A percentile compares a stretch with the other conserved stretches of the same genome.
Evolutionary conservation across 2,797 vertebrate genomes (phyloP).

Genomic region (Aulostomus chinensis): DNA sequence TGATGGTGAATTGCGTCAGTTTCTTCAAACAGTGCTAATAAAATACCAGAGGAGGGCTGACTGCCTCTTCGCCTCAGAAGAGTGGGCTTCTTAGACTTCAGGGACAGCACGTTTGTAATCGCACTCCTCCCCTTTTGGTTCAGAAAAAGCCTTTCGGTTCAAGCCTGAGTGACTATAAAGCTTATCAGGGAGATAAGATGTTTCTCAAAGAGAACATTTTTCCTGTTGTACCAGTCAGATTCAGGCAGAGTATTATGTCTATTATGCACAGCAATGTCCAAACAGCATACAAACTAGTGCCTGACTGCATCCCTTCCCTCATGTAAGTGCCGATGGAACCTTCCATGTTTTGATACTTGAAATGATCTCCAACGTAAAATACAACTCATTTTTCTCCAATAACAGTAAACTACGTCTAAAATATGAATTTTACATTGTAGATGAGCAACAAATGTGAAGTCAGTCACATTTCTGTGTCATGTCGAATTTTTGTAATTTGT

Average conservation of each 20-base stretch:
- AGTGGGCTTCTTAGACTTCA: slow-evolving; percentile 35
- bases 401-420: too few relatives aligned
- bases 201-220: not conserved
- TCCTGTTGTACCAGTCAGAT: not conserved
- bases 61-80: slow-evolving; percentile 43
- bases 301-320: too few relatives aligned
- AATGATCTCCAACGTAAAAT: too few relatives aligned
- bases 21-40: slow-evolving; percentile 58
- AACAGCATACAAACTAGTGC: too few relatives aligned
- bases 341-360: too few relatives aligned
- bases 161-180: slow-evolving; percentile 9
- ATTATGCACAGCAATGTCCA: too few relatives aligned
- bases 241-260: not conserved
- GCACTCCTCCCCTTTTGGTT: slow-evolving; percentile 9
- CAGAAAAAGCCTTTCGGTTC: slow-evolving; percentile 15
- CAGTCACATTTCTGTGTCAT: too few relatives aligned
- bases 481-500: too few relatives aligned
- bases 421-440: too few relatives aligned
- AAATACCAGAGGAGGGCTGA: slow-evolving; percentile 44
- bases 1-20: slow-evolving; percentile 58
- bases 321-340: too few relatives aligned
- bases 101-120: slow-evolving; percentile 38
- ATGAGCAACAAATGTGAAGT: too few relatives aligned
- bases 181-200: slow-evolving; percentile 2
- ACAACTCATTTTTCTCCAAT: too few relatives aligned